Conservation (phyloP, 2,113 vertebrate genomes). For the Lates calcarifer region DNA sequence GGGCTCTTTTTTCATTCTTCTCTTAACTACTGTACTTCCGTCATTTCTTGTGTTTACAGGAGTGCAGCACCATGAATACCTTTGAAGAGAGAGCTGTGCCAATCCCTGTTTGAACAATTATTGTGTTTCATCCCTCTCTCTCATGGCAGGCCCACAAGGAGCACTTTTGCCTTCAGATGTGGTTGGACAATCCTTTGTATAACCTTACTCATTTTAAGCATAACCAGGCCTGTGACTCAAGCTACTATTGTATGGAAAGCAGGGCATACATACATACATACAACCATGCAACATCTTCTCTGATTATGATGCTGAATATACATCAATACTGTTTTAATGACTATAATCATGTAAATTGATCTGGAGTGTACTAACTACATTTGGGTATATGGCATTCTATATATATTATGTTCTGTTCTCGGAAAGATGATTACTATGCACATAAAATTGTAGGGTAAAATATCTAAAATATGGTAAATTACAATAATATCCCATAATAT, state of each 20-base stretch:
- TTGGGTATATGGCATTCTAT: not conserved
- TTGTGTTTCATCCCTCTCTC: not conserved
- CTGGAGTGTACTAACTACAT: not conserved
- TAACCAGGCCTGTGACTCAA: not conserved
- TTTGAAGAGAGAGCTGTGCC: not conserved
- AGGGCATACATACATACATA: not conserved
- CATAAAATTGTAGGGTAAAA: conserved; percentile 3
- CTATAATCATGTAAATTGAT: not conserved
- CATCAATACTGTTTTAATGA: not conserved
- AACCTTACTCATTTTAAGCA: not conserved
- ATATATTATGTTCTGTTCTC: not conserved
- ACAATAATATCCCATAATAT: conserved; percentile 14
- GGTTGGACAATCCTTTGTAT: not conserved
- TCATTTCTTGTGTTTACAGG: not conserved
- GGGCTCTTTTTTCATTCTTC: not conserved
- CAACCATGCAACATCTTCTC: not conserved
- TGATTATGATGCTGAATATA: not conserved
- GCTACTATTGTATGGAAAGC: not conserved
- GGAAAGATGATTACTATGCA: not conserved
- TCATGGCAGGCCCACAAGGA: not conserved
- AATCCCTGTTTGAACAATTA: not conserved
- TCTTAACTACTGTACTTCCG: not conserved
- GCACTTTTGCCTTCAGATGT: not conserved
- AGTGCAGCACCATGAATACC: not conserved
- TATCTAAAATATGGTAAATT: conserved; percentile 21